Percentiles rank a stretch among this genome's conserved stretches.
Conservation (phyloP, 1,140 invertebrate genomes). For the Pantala flavescens region DNA sequence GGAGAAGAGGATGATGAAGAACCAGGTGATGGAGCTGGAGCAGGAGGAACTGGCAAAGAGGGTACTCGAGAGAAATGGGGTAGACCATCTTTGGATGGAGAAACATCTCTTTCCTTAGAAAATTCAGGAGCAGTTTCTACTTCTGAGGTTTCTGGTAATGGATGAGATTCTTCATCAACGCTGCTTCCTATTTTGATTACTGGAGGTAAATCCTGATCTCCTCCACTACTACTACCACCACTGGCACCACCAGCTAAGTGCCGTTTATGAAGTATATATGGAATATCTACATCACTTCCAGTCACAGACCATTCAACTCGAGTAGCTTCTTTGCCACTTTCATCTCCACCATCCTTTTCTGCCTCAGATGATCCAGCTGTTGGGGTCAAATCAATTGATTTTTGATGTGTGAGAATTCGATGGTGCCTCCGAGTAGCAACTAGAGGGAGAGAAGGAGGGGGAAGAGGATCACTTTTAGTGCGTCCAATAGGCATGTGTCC, state of each 20-base stretch:
- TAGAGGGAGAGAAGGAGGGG: conserved; percentile 29
- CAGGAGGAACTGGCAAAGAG: background rate
- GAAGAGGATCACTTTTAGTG: conserved; percentile 75
- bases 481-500: conserved; percentile 60
- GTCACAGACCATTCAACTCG: background rate
- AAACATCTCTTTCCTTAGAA: background rate
- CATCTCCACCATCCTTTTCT: background rate
- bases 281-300: conserved; percentile 38
- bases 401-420: conserved; percentile 72
- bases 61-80: background rate
- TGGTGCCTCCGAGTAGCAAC: conserved; percentile 57
- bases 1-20: background rate
- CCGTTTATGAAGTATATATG: conserved; percentile 68
- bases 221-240: background rate
- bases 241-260: conserved; percentile 32
- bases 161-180: conserved; percentile 27
- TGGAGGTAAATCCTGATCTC: conserved; percentile 9
- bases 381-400: conserved; percentile 71
- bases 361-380: background rate
- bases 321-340: background rate
- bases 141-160: conserved; percentile 28
- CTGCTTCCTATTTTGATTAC: background rate
- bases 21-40: background rate
- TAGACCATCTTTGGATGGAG: background rate
- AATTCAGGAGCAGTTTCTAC: background rate